Conservation (phyloP, 2,888 invertebrate species). For the Eupithecia subfuscata region DNA sequence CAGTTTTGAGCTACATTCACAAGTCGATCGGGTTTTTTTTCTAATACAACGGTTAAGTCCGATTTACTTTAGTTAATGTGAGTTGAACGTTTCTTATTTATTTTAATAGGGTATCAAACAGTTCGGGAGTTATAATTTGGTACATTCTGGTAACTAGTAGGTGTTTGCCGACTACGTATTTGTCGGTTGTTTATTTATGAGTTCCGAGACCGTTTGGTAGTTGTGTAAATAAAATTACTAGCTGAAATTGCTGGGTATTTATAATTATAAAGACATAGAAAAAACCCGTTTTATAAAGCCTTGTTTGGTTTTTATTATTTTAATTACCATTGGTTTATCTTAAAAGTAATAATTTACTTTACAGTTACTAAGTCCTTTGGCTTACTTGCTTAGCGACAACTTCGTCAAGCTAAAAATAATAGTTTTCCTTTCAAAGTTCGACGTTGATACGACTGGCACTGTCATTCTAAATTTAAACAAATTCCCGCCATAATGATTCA, state of each 20-base stretch:
- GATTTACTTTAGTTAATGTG: constrained; percentile 37
- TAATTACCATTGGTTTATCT: not conserved
- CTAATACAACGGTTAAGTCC: constrained; percentile 33
- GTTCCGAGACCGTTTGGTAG: constrained; percentile 2
- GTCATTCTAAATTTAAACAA: constrained; percentile 44
- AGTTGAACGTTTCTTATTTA: constrained; percentile 32
- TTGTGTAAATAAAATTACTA: constrained; percentile 24
- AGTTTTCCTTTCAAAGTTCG: constrained; percentile 17
- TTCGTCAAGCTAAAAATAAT: constrained; percentile 15
- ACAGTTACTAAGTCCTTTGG: not conserved
- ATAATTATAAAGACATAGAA: not conserved
- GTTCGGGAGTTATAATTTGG: constrained; percentile 24
- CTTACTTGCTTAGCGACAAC: not conserved
- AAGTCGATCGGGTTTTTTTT: constrained; percentile 32
- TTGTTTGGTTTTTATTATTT: not conserved
- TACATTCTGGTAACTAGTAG: constrained; percentile 28
- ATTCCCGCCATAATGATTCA: constrained; percentile 54
- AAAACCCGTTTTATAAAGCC: not conserved
- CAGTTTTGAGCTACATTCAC: constrained; percentile 16
- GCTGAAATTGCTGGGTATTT: constrained; percentile 17
- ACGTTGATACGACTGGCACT: constrained; percentile 31
- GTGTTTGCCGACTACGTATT: constrained; percentile 21
- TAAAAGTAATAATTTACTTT: not conserved
- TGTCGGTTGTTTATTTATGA: constrained; percentile 14
- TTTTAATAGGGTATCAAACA: constrained; percentile 31